Conservation (phyloP, 2,888 invertebrate species). For the Acronicta psi region DNA sequence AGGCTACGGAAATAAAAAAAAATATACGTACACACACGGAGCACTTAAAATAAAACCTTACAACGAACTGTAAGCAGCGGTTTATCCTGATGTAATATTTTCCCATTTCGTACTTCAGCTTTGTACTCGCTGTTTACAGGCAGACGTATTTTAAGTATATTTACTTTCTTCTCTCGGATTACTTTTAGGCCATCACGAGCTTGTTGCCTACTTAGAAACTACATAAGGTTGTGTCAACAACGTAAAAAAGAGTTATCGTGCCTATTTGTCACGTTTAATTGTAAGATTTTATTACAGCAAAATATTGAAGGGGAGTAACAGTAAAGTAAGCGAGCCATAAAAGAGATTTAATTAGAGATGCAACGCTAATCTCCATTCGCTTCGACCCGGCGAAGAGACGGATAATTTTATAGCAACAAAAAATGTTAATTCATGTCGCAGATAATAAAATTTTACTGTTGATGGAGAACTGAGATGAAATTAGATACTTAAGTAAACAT, state of each 20-base stretch:
- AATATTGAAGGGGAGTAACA: constrained; percentile 49
- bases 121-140: constrained; percentile 46
- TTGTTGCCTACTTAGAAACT: constrained; percentile 25
- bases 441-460: constrained; percentile 58
- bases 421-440: constrained; percentile 59
- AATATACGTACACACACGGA: constrained; percentile 57
- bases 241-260: constrained; percentile 25
- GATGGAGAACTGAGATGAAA: constrained; percentile 50
- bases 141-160: constrained; percentile 37
- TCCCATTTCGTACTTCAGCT: constrained; percentile 55
- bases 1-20: constrained; percentile 58
- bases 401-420: constrained; percentile 61
- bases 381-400: constrained; percentile 56
- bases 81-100: constrained; percentile 65
- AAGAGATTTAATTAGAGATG: constrained; percentile 74
- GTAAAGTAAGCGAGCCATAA: constrained; percentile 53
- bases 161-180: constrained; percentile 44
- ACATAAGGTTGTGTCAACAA: constrained; percentile 16
- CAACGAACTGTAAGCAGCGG: constrained; percentile 67
- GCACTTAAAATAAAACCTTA: constrained; percentile 68
- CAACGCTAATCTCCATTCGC: constrained; percentile 69
- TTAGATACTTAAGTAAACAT: constrained; percentile 55
- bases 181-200: constrained; percentile 31
- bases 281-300: constrained; percentile 36
- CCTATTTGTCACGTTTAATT: constrained; percentile 42